Evolutionary conservation across 2,888 invertebrate species (phyloP).

Genomic region (Strigamia crassipes): DNA sequence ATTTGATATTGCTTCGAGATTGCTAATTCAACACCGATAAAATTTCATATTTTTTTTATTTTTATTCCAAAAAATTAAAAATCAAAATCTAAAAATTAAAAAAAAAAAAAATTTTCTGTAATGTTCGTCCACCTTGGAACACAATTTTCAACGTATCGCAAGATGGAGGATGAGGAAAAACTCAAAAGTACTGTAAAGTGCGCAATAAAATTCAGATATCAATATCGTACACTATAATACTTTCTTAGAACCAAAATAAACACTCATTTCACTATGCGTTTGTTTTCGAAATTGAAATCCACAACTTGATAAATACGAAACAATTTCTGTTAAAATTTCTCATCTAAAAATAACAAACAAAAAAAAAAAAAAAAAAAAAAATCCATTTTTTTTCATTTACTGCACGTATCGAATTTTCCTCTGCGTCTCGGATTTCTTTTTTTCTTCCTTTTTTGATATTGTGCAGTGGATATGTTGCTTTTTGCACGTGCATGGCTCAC

Average conservation of each 20-base stretch:
- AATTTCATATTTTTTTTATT: background rate
- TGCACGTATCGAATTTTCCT: background rate
- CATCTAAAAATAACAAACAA: background rate
- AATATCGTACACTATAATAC: too few species aligned
- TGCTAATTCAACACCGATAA: background rate
- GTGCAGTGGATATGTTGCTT: background rate
- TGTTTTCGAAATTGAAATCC: too few species aligned
- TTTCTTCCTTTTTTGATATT: constrained; percentile 13
- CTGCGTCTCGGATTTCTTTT: background rate
- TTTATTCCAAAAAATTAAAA: background rate
- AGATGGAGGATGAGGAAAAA: too few species aligned
- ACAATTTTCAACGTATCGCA: too few species aligned
- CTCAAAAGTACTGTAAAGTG: too few species aligned
- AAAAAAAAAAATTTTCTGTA: background rate
- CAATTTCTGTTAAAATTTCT: too few species aligned
- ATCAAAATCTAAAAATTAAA: background rate
- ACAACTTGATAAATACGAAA: too few species aligned
- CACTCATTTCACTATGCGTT: too few species aligned
- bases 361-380: background rate
- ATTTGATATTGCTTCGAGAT: background rate
- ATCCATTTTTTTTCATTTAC: constrained; percentile 13
- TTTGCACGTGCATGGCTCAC: constrained; percentile 17
- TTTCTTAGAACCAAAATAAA: too few species aligned
- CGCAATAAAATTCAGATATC: too few species aligned
- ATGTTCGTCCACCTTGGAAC: too few species aligned